These are phyloP conservation scores for Eulimnadia texana DNA, from an alignment of 1,140 invertebrate species.

Conservation along the genomic window DNA sequence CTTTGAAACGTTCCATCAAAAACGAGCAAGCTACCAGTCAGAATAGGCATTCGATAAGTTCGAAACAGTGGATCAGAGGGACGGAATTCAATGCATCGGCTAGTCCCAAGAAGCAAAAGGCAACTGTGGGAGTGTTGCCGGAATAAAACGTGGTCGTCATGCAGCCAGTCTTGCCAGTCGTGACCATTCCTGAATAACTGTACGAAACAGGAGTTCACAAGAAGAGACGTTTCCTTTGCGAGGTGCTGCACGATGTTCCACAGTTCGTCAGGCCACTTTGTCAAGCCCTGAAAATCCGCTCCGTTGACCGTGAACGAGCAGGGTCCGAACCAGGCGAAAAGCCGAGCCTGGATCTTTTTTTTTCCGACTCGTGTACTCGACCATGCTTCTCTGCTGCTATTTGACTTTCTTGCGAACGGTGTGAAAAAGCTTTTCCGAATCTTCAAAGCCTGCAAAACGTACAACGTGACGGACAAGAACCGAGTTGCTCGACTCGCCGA, in stretches of 20 bases:
- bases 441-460: neutral
- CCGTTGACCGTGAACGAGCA: slow-evolving; percentile 34
- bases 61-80: neutral
- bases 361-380: slow-evolving; percentile 27
- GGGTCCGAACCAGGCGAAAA: slow-evolving; percentile 37
- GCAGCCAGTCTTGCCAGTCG: slow-evolving; percentile 35
- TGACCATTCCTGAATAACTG: slow-evolving; percentile 36
- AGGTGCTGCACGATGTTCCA: slow-evolving; percentile 27
- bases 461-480: neutral
- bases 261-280: slow-evolving; percentile 25
- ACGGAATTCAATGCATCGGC: neutral
- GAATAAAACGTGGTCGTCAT: slow-evolving; percentile 32
- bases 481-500: neutral
- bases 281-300: slow-evolving; percentile 27
- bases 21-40: neutral
- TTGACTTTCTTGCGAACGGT: slow-evolving; percentile 29
- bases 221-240: slow-evolving; percentile 26
- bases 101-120: neutral
- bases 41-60: neutral
- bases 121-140: slow-evolving; percentile 33
- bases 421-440: slow-evolving; percentile 23
- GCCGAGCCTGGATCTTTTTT: slow-evolving; percentile 30
- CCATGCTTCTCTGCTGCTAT: slow-evolving; percentile 30
- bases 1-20: neutral
- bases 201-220: slow-evolving; percentile 36